phyloP scores from a whole-genome alignment of 1,140 invertebrate species.

The Pinna nobilis region DNA sequence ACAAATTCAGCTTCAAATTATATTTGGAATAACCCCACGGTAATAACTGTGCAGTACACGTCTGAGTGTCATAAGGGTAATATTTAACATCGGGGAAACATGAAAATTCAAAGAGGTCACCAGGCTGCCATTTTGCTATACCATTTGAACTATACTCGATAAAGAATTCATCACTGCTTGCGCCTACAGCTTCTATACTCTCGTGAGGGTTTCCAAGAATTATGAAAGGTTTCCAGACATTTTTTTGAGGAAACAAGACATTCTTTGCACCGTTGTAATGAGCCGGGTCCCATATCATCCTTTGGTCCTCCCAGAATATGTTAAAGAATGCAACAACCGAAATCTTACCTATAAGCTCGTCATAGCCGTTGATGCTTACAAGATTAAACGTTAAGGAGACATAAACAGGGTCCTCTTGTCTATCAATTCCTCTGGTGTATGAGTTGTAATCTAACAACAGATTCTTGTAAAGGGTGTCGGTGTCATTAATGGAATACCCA shows the following conservation, averaged over 20 bases:
- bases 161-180: too few species aligned
- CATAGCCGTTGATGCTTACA: slow-evolving; percentile 2
- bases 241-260: neutral
- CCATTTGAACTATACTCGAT: neutral
- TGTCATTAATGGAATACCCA: too few species aligned
- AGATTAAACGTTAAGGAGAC: too few species aligned
- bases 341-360: slow-evolving; percentile 13
- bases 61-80: slow-evolving; percentile 28
- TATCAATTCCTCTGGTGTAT: too few species aligned
- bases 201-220: neutral
- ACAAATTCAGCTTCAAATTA: neutral
- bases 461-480: too few species aligned
- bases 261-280: neutral
- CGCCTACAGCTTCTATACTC: neutral
- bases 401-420: too few species aligned
- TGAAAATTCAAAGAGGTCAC: neutral
- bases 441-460: too few species aligned
- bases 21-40: slow-evolving; percentile 6
- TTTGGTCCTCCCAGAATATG: slow-evolving; percentile 14
- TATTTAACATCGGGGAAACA: slow-evolving; percentile 9
- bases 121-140: neutral
- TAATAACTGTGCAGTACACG: neutral
- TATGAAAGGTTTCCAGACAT: slow-evolving; percentile 18
- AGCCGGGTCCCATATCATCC: slow-evolving; percentile 15
- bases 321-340: slow-evolving; percentile 17